These are phyloP conservation scores for Argyrosomus regius DNA, from an alignment of 2,797 vertebrate genomes.

Conservation along the genomic window DNA sequence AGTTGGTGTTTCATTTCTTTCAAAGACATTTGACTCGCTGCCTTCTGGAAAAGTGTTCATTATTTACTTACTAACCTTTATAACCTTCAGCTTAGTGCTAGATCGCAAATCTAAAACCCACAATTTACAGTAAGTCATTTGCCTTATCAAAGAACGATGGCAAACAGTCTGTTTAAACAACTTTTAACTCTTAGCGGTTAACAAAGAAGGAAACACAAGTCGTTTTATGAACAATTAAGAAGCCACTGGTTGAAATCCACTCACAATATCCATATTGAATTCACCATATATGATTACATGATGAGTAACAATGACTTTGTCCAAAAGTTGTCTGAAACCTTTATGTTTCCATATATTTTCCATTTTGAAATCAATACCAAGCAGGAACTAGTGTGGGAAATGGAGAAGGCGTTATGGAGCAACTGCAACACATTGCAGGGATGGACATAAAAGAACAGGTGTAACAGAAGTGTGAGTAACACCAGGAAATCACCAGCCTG, in stretches of 20 bases:
- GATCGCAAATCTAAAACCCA: background rate
- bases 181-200: background rate
- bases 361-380: constrained; percentile 21
- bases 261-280: background rate
- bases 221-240: background rate
- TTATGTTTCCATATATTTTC: constrained; percentile 6
- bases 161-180: constrained; percentile 10
- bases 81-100: background rate
- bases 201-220: background rate
- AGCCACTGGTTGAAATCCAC: background rate
- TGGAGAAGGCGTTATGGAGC: background rate
- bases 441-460: constrained; percentile 2
- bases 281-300: background rate
- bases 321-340: background rate
- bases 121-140: constrained; percentile 4
- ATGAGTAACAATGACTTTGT: constrained; percentile 10
- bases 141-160: background rate
- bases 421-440: background rate
- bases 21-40: too few relatives aligned
- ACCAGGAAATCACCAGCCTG: background rate
- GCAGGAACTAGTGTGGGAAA: constrained; percentile 13
- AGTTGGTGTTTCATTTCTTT: too few relatives aligned
- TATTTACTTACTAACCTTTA: too few relatives aligned
- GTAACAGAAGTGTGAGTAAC: background rate
- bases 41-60: background rate